These are phyloP conservation scores for Tetragonula carbonaria DNA, from an alignment of 2,888 invertebrate genomes.

Conservation along the genomic window DNA sequence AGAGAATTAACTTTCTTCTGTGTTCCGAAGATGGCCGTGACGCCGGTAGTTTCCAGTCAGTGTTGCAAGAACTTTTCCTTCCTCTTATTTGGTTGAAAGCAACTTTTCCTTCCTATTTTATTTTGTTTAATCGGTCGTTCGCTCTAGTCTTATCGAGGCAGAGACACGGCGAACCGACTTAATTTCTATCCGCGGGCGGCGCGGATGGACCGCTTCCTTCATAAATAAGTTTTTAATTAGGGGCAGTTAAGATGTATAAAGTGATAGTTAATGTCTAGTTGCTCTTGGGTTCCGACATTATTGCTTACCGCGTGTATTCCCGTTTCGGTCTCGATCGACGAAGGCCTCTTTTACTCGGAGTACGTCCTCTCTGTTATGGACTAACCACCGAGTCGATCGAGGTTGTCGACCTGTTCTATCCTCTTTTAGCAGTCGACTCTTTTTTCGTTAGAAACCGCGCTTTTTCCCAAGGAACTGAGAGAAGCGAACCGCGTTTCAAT, in stretches of 20 bases:
- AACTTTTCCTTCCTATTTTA: no score
- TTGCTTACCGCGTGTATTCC: constrained; percentile 25
- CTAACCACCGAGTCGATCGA: not conserved
- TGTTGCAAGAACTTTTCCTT: not conserved
- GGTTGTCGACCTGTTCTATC: constrained; percentile 29
- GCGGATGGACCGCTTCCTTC: not conserved
- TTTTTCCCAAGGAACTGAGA: not conserved
- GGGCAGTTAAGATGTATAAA: constrained; percentile 6
- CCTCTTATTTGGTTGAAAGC: no score
- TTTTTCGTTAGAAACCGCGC: not conserved
- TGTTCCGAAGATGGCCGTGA: not conserved
- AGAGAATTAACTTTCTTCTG: no score
- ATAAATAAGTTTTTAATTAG: constrained; percentile 38
- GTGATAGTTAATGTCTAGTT: constrained; percentile 9
- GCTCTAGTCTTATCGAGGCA: constrained; percentile 3
- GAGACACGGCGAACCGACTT: not conserved
- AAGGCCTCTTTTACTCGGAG: not conserved
- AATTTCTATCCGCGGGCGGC: not conserved
- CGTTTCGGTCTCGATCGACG: constrained; percentile 20
- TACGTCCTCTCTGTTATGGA: constrained; percentile 1
- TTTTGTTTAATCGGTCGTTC: not conserved
- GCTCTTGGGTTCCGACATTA: not conserved
- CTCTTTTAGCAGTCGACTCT: not conserved
- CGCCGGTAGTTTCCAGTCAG: not conserved
- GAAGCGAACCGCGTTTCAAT: not conserved